These are phyloP conservation scores for Tanytarsus gracilentus DNA, from an alignment of 2,888 invertebrate species.

Conservation along the genomic window DNA sequence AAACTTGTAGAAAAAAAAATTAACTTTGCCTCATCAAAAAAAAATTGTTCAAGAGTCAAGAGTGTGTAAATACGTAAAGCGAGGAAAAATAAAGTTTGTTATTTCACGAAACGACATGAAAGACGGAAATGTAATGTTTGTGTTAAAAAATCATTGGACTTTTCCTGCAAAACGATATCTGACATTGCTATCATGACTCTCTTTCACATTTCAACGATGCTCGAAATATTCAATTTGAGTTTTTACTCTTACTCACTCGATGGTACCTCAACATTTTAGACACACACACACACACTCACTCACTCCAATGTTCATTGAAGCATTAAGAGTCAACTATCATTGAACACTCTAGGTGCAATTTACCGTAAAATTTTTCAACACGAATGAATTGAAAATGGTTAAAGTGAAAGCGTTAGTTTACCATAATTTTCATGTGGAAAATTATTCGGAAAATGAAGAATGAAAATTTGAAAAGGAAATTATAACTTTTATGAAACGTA, in stretches of 20 bases:
- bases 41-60: no score
- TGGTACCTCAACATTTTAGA: no score
- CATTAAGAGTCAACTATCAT: no score
- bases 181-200: background rate
- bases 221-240: conserved; percentile 12
- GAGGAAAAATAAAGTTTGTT: no score
- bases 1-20: background rate
- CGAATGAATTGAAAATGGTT: background rate
- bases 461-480: conserved; percentile 23
- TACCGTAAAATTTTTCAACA: background rate
- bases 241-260: no score
- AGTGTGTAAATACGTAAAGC: no score
- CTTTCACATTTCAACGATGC: background rate
- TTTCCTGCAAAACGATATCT: conserved; percentile 7
- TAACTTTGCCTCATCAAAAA: background rate
- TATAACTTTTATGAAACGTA: conserved; percentile 15
- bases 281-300: no score
- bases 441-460: conserved; percentile 12
- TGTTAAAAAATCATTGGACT: conserved; percentile 11
- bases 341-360: no score
- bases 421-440: conserved; percentile 9
- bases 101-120: no score
- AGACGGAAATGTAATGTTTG: conserved; percentile 7
- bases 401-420: conserved; percentile 4
- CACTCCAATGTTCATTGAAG: no score